Base-by-base conservation (phyloP, 2,888 invertebrate species). In the Chrysodeixis includens region DNA sequence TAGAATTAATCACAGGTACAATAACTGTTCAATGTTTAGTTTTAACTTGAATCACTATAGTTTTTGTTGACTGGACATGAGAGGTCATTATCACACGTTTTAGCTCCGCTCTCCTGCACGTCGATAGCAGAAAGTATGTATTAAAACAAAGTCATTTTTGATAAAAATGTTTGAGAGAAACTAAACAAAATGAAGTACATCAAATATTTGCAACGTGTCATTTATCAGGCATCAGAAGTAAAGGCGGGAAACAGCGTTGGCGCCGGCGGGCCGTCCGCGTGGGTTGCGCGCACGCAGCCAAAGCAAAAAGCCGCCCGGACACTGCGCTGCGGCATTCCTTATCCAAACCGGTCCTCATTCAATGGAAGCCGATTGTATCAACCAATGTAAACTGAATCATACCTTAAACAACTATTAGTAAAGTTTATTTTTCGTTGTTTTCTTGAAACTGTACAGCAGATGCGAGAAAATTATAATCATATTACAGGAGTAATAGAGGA, bases 291-390 rank as follows among this genome's bases (percentile, higher is more conserved):
- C 87, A 85, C 88, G 90, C 88, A 88, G 82, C 88, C 81, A 81
- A 88, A 88, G 91, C 92, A 92, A 92, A 93, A 92, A 92, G 90
- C 91, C 90, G 91, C 86, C 87, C 83, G 87, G 83, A 82, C 83
- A 86, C 82, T 78, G 86, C 85, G 78, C 83, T 80, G 86, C 89
- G 88, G 92, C 93, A 93, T 93, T 94, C 93, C 93, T 85, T 83
- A 83, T 79, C 86, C 83, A 83, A 93, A 94, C 94, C 94, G 93
- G 94, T 94, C 90, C 82, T 67, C 68, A 76, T 89, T 93, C 92
- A 94, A 93, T 94, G 91, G 89, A 88, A 86, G 90, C 92, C 93
- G 92, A 91, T 83, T 80, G 75, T 74, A 74, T 71, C 72, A 76
- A 74, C 64, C 59, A 66, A 44, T 30, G 46, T 85, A 78, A 82